Evolutionary conservation across 2,797 vertebrate species (phyloP).

Genomic region (Enteromius radiatus): DNA sequence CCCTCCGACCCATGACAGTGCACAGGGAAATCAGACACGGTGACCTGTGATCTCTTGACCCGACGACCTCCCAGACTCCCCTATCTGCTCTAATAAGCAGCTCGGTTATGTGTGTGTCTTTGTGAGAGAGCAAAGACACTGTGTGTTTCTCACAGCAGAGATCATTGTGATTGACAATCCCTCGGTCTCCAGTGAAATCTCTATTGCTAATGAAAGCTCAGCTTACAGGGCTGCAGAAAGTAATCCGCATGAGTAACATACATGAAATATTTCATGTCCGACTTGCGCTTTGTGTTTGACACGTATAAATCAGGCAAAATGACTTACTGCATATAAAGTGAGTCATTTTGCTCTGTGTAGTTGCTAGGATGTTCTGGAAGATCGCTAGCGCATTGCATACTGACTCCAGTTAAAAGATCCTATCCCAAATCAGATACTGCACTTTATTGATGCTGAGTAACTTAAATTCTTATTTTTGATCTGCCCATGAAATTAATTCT

Average conservation of each 20-base stretch:
- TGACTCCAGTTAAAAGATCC: background rate
- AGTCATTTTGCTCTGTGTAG: background rate
- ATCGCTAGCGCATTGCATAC: background rate
- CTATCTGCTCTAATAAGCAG: constrained; percentile 38
- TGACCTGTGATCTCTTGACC: constrained; percentile 49
- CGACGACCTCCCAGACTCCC: constrained; percentile 17
- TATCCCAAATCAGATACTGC: background rate
- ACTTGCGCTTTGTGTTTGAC: background rate
- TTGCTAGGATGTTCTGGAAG: background rate
- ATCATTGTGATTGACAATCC: constrained; percentile 28
- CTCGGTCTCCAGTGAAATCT: constrained; percentile 24
- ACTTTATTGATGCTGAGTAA: background rate
- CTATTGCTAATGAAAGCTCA: constrained; percentile 26
- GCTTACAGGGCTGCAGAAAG: background rate
- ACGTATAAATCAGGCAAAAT: background rate
- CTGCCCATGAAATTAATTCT: background rate
- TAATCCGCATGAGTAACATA: constrained; percentile 12
- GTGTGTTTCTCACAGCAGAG: constrained; percentile 29
- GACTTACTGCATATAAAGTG: background rate
- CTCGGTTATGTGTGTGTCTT: constrained; percentile 9
- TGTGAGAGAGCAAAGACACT: constrained; percentile 9
- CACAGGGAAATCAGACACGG: constrained; percentile 53
- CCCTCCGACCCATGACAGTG: constrained; percentile 35
- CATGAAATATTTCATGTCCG: background rate
- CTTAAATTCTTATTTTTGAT: background rate